Conservation (phyloP, 2,888 invertebrate genomes). For the Ophion ventricosus region DNA sequence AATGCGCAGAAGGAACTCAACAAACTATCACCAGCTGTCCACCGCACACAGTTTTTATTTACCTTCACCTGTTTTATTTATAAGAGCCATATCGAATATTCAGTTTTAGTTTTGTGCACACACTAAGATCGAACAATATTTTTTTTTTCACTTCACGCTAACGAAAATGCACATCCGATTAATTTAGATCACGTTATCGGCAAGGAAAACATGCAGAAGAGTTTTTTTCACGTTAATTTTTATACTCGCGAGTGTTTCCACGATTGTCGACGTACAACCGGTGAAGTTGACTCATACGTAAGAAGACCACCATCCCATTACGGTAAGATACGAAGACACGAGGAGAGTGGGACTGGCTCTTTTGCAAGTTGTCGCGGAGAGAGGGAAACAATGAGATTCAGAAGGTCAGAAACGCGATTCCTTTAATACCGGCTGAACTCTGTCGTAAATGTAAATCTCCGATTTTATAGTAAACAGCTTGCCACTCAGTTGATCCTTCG, state of each 20-base stretch:
- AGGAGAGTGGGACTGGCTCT: constrained; percentile 29
- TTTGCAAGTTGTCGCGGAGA: neutral
- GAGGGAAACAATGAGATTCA: constrained; percentile 24
- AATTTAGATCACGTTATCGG: neutral
- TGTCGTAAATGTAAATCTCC: constrained; percentile 31
- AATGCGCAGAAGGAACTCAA: neutral
- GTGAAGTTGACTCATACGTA: constrained; percentile 33
- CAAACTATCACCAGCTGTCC: neutral
- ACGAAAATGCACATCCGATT: neutral
- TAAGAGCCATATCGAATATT: neutral
- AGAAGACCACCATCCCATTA: constrained; percentile 35
- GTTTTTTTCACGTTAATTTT: neutral
- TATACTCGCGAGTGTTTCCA: neutral
- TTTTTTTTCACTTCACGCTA: neutral
- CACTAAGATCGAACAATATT: neutral
- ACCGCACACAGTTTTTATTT: neutral
- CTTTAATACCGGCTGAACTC: constrained; percentile 17
- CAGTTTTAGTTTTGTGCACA: neutral
- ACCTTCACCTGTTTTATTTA: constrained; percentile 1
- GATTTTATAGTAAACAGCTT: neutral
- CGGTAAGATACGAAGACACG: constrained; percentile 61
- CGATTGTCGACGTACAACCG: constrained; percentile 34
- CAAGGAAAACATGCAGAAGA: neutral
- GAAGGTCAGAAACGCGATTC: constrained; percentile 55
- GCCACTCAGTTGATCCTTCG: neutral